A percentile compares a stretch with the other conserved stretches of the same genome.
These are phyloP conservation scores for Micromussa lordhowensis DNA, from an alignment of 92 coral and sea anemone genomes.

Conservation along the genomic window DNA sequence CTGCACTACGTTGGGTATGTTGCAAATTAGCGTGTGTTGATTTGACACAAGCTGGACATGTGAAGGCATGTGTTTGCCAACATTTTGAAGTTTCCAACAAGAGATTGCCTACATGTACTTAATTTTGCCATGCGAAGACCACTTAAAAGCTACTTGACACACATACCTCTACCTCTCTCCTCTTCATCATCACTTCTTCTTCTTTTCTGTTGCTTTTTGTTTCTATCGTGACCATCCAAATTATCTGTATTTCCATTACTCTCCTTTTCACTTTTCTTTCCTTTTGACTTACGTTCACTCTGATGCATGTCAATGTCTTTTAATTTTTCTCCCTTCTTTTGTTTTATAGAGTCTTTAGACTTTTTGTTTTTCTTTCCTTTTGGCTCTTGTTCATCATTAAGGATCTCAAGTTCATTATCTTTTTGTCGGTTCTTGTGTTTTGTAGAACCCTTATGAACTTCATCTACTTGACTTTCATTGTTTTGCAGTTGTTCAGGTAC, in stretches of 20 bases:
- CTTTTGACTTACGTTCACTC: conserved; percentile 36
- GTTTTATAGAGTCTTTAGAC: not conserved
- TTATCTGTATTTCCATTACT: conserved; percentile 26
- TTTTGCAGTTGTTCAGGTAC: conserved; percentile 6
- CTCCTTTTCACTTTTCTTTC: conserved; percentile 30
- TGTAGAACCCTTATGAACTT: not conserved
- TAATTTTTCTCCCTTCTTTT: conserved; percentile 23
- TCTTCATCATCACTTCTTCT: conserved; percentile 49
- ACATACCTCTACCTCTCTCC: conserved; percentile 13
- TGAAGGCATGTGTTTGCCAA: too few relatives aligned
- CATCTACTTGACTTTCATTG: not conserved
- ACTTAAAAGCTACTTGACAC: not conserved
- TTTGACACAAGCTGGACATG: too few relatives aligned
- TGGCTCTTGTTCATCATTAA: conserved; percentile 4
- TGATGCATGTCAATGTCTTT: conserved; percentile 40
- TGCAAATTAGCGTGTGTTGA: too few relatives aligned
- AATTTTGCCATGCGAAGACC: too few relatives aligned
- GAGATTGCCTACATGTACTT: too few relatives aligned
- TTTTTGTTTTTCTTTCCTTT: conserved; percentile 11
- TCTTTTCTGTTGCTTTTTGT: conserved; percentile 48
- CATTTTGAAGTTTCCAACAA: too few relatives aligned
- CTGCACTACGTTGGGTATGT: too few relatives aligned
- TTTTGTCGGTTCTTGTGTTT: conserved; percentile 33
- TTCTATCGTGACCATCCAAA: conserved; percentile 6
- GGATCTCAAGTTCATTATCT: conserved; percentile 7